Conservation (phyloP, 2,797 vertebrate species). For the Heterohyrax brucei region DNA sequence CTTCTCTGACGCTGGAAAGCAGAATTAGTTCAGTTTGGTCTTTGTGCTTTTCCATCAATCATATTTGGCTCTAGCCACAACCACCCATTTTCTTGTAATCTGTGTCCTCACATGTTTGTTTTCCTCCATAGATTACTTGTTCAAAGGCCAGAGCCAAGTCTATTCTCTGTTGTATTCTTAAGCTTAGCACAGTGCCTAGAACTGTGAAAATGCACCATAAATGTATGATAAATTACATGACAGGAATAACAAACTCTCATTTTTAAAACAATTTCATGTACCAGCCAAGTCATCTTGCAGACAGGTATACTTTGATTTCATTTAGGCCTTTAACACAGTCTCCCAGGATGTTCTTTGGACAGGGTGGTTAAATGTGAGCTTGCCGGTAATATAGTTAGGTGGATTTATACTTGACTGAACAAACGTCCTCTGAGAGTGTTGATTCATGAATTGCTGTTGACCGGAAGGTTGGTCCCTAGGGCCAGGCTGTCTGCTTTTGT, state of each 20-base stretch:
- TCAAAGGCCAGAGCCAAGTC: not conserved
- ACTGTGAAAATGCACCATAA: not conserved
- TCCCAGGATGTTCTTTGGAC: constrained; percentile 8
- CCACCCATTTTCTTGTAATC: not conserved
- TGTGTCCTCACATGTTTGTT: not conserved
- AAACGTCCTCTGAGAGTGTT: constrained; percentile 29
- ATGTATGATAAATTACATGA: not conserved
- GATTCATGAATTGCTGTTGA: constrained; percentile 45
- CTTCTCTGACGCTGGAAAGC: not conserved
- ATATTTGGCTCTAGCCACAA: not conserved
- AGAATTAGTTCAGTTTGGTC: not conserved
- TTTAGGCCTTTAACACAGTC: not conserved
- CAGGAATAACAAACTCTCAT: not conserved
- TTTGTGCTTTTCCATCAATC: not conserved
- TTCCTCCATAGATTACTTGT: not conserved
- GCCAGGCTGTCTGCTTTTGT: constrained; percentile 9
- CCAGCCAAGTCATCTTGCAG: not conserved
- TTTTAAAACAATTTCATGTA: constrained; percentile 15
- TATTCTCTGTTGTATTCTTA: not conserved
- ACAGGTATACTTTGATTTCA: not conserved
- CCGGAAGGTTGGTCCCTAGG: not conserved
- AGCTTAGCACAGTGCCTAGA: not conserved
- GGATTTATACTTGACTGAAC: constrained; percentile 54
- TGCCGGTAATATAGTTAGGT: not conserved
- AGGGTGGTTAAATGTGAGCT: constrained; percentile 3